phyloP scores from a whole-genome alignment of 2,113 vertebrate genomes.

The Alethe castanea region DNA sequence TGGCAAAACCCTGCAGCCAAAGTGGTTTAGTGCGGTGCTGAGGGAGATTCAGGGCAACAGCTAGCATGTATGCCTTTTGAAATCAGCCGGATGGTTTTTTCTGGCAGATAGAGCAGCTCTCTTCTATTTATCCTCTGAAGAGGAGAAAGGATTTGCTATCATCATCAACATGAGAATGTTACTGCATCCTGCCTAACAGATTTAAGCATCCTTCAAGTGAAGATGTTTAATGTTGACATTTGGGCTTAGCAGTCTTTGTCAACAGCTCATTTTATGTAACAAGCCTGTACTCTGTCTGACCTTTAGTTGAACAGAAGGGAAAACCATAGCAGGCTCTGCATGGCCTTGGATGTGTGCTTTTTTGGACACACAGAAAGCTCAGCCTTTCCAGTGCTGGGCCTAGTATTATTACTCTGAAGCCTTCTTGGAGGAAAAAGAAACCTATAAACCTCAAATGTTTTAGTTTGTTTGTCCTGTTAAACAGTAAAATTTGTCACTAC shows the following conservation, averaged over 20 bases:
- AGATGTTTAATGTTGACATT: not conserved
- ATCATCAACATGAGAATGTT: not conserved
- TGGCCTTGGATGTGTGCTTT: not conserved
- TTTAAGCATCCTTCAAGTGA: not conserved
- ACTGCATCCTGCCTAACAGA: not conserved
- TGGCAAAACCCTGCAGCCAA: not conserved
- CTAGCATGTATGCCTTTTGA: not conserved
- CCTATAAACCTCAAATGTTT: not conserved
- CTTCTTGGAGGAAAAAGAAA: not conserved
- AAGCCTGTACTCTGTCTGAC: not conserved
- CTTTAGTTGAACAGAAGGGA: not conserved
- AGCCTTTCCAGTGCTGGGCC: not conserved
- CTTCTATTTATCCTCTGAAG: not conserved
- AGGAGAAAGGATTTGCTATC: not conserved
- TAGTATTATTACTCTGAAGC: not conserved
- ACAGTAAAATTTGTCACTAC: not conserved
- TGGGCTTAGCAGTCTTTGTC: not conserved
- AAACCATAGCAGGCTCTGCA: rapidly evolving
- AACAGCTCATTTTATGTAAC: not conserved
- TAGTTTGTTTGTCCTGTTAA: not conserved
- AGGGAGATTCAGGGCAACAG: not conserved
- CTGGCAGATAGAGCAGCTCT: not conserved
- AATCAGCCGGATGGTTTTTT: not conserved
- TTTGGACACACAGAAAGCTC: not conserved
- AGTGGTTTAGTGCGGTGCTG: not conserved